Conservation (phyloP, 2,113 vertebrate genomes). For the Pteronura brasiliensis region DNA sequence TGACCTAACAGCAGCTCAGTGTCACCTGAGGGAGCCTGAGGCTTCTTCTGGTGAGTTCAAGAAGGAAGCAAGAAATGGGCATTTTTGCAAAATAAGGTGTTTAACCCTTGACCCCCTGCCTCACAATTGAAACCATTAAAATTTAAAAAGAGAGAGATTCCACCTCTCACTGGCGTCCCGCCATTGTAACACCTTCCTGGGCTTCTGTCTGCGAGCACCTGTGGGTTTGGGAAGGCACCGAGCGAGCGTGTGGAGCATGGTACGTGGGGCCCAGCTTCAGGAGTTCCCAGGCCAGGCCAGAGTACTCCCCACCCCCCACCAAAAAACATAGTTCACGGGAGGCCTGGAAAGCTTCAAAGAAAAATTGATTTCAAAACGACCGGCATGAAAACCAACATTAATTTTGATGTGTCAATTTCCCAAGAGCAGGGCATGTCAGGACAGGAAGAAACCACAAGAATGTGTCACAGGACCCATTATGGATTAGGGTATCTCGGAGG, state of each 20-base stretch:
- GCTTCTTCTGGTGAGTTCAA: not conserved
- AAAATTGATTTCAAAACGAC: not conserved
- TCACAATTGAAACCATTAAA: not conserved
- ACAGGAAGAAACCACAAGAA: accelerated
- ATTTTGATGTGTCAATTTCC: not conserved
- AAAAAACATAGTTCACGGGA: not conserved
- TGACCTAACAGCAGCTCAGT: not conserved
- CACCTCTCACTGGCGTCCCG: not conserved
- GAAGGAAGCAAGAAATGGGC: not conserved
- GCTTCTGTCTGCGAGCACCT: not conserved
- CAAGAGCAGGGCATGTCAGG: accelerated
- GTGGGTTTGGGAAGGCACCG: accelerated
- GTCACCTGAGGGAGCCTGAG: not conserved
- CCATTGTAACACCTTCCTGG: not conserved
- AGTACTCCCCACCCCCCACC: not conserved
- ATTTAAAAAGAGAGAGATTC: not conserved
- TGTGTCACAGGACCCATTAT: accelerated
- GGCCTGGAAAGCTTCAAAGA: not conserved
- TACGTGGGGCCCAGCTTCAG: not conserved
- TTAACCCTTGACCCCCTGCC: not conserved
- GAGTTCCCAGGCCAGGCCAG: not conserved
- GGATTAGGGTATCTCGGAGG: not conserved
- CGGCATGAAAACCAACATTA: not conserved
- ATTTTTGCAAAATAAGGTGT: not conserved
- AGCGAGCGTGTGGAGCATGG: accelerated